These are phyloP conservation scores for Phrynocephalus versicolor DNA, from an alignment of 2,113 vertebrate genomes.

Conservation along the genomic window DNA sequence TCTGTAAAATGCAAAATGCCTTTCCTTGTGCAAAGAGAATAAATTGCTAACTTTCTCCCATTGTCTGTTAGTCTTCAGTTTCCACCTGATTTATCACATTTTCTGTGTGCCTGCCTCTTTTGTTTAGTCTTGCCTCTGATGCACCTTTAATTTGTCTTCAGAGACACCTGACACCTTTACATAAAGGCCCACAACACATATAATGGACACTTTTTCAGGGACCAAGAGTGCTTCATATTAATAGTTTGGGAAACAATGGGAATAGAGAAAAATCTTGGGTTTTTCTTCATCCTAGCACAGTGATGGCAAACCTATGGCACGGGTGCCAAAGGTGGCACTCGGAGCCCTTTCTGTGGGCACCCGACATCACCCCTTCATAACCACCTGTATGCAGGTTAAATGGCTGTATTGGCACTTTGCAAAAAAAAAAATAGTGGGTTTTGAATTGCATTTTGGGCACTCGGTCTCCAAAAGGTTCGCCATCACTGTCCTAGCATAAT, in stretches of 20 bases:
- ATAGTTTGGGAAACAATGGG: constrained; percentile 6
- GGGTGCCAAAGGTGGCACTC: too few species aligned
- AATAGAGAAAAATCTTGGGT: neutral
- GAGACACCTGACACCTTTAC: constrained; percentile 60
- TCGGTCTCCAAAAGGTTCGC: too few species aligned
- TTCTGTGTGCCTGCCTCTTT: constrained; percentile 51
- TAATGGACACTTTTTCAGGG: constrained; percentile 15
- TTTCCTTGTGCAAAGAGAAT: constrained; percentile 62
- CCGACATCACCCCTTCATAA: too few species aligned
- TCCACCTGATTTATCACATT: constrained; percentile 63
- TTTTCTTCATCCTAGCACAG: too few species aligned
- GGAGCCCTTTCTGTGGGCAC: too few species aligned
- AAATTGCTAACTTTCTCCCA: constrained; percentile 68
- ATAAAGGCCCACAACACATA: constrained; percentile 57
- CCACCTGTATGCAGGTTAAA: too few species aligned
- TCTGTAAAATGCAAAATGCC: constrained; percentile 39
- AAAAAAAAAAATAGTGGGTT: too few species aligned
- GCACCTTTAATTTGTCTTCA: constrained; percentile 67
- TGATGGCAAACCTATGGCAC: too few species aligned
- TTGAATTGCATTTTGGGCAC: too few species aligned
- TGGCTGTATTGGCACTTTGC: too few species aligned
- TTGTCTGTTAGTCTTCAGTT: constrained; percentile 68
- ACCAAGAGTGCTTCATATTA: constrained; percentile 25
- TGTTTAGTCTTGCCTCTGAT: constrained; percentile 67
- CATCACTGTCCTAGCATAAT: too few species aligned